Base-by-base conservation (phyloP, 2,797 vertebrate species). In the Eremophila alpestris region DNA sequence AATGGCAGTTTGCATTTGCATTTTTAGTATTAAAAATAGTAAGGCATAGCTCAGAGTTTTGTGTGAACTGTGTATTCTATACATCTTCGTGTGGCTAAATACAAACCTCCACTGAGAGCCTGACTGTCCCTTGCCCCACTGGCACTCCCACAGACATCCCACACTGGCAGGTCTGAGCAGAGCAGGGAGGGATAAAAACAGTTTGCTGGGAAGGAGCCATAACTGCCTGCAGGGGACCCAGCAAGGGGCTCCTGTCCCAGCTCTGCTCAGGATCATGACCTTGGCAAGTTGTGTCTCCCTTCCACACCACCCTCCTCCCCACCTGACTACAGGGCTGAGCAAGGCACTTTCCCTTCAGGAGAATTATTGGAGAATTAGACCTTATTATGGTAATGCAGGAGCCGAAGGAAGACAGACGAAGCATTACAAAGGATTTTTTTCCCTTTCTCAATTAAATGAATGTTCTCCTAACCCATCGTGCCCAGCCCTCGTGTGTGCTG, bases 381-480 rank as follows among this genome's bases (percentile, higher is more conserved):
- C 77, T 84, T 86, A 51, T 93, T 90, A 90, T 69, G 49, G 30
- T 89, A 77, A 90, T 83, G 49, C 36, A 63, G 88, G 67, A 87
- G 69, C 41, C 1, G 3, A 45, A 63, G 55, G 40, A 58, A 84
- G 49, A 49, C 9, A 0, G 67, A 70, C 51, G 10, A 73, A 51
- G 49, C 75, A 70, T 65, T 70, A 81, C 62, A 59, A 51, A 45
- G 80, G 55, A 29, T 43, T 82, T 83, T 80, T 95, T 95, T 65
- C 60, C 74, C 51, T 74, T 80, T 91, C 87, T 84, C 83, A 90
- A 75, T 93, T 94, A 96, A 94, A 90, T 68, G 87, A 94, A 83
- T 62, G 43, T 79, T 94, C 93, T 77, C 78, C 91, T 45, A 93
- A 90, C 55, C 82, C 76, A 19, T 67, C 7, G 4, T 3, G 17